A percentile compares a stretch with the other conserved stretches of the same genome.
phyloP scores from a whole-genome alignment of 2,113 vertebrate species.

The Channa maculata region DNA sequence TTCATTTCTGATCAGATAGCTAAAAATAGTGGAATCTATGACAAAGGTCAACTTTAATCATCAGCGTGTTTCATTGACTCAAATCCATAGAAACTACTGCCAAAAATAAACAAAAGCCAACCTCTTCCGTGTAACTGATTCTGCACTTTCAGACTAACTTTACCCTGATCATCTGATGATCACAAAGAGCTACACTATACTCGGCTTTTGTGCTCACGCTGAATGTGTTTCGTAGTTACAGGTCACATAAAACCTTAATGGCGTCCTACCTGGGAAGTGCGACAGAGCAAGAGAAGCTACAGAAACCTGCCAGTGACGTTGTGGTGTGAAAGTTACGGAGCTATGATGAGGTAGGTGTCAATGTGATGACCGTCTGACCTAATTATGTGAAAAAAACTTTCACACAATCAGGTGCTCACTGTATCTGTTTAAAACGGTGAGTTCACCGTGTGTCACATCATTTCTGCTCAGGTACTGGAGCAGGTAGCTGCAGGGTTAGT shows the following conservation, averaged over 20 bases:
- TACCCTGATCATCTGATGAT: conserved; percentile 13
- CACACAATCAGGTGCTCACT: too few relatives aligned
- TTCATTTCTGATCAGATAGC: neutral
- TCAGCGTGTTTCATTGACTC: neutral
- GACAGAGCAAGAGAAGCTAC: conserved; percentile 79
- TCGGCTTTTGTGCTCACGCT: conserved; percentile 12
- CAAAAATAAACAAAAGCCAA: neutral
- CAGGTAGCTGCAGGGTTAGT: too few relatives aligned
- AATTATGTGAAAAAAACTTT: neutral
- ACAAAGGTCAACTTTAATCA: neutral
- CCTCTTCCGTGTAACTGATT: neutral
- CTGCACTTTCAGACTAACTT: neutral
- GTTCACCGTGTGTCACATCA: too few relatives aligned
- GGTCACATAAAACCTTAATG: conserved; percentile 79
- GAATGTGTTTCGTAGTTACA: conserved; percentile 73
- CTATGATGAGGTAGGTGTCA: conserved; percentile 46
- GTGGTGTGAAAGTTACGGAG: conserved; percentile 59
- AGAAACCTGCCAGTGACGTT: conserved; percentile 60
- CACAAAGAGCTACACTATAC: neutral
- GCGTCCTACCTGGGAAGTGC: conserved; percentile 76
- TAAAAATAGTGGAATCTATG: neutral
- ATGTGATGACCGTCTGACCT: neutral
- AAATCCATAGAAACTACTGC: neutral
- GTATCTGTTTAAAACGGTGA: too few relatives aligned
- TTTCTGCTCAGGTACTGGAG: too few relatives aligned